Evolutionary conservation across 2,113 vertebrate species (phyloP).

Genomic region (Chiloscyllium plagiosum): DNA sequence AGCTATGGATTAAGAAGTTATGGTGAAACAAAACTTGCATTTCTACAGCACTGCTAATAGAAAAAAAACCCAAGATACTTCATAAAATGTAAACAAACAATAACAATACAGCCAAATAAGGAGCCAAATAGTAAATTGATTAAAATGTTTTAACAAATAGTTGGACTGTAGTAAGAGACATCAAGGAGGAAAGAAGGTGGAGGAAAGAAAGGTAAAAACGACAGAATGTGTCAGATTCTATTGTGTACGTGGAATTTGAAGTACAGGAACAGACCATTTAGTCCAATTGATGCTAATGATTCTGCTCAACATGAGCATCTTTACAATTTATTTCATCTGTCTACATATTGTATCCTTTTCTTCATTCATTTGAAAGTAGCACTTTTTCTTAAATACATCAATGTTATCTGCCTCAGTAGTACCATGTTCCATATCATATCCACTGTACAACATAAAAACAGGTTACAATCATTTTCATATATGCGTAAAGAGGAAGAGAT

Average conservation of each 20-base stretch:
- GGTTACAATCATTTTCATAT: no score
- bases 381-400: no score
- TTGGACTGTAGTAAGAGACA: neutral
- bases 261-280: neutral
- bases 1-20: neutral
- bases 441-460: no score
- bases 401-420: no score
- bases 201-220: neutral
- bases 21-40: neutral
- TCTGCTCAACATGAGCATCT: neutral
- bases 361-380: neutral
- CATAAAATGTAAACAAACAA: neutral
- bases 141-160: neutral
- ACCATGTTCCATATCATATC: no score
- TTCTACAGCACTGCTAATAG: neutral
- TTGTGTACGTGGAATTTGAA: neutral
- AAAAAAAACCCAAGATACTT: neutral
- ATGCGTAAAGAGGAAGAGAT: no score
- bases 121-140: no score
- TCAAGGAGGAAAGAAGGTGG: neutral
- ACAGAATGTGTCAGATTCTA: no score
- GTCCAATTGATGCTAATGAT: no score
- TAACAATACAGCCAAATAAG: neutral
- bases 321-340: neutral
- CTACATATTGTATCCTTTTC: neutral